Percentiles rank a stretch among this genome's conserved stretches.
Evolutionary conservation across 2,888 invertebrate species (phyloP).

Genomic region (Sphaeridia pumilis): DNA sequence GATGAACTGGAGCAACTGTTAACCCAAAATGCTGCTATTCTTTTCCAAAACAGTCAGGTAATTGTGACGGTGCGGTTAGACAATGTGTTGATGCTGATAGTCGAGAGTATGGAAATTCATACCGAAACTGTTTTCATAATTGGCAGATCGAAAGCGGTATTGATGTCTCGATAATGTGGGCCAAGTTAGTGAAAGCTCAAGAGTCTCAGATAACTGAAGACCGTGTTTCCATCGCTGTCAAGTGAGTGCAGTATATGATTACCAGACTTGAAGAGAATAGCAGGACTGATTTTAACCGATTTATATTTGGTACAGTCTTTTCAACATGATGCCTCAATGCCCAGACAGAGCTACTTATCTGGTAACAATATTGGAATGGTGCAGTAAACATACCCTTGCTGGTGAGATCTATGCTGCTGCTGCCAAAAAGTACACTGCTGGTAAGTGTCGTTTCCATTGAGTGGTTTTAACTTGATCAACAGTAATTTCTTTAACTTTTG

Average conservation of each 20-base stretch:
- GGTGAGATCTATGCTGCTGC: slow-evolving; percentile 22
- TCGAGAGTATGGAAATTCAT: neutral
- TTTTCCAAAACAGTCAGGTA: slow-evolving; percentile 29
- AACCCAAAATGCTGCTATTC: slow-evolving; percentile 15
- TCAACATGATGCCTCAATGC: slow-evolving; percentile 20
- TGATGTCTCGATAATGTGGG: slow-evolving; percentile 33
- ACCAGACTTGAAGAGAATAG: neutral
- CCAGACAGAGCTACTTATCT: slow-evolving; percentile 27
- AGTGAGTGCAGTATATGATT: neutral
- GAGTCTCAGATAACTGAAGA: slow-evolving; percentile 17
- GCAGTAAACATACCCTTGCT: slow-evolving; percentile 15
- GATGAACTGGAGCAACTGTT: slow-evolving; percentile 30
- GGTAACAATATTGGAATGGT: slow-evolving; percentile 26
- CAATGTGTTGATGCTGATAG: neutral
- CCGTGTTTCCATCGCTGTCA: slow-evolving; percentile 12
- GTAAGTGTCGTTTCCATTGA: slow-evolving; percentile 13
- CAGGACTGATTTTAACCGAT: neutral
- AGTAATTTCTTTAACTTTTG: no score
- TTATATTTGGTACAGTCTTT: neutral
- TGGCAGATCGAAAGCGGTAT: slow-evolving; percentile 31
- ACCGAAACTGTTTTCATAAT: neutral
- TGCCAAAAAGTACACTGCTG: slow-evolving; percentile 24
- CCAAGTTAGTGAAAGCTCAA: slow-evolving; percentile 27
- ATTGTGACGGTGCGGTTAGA: neutral
- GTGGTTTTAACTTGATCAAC: neutral